These are phyloP conservation scores for Anorthoa munda DNA, from an alignment of 2,888 invertebrate species.

Conservation along the genomic window DNA sequence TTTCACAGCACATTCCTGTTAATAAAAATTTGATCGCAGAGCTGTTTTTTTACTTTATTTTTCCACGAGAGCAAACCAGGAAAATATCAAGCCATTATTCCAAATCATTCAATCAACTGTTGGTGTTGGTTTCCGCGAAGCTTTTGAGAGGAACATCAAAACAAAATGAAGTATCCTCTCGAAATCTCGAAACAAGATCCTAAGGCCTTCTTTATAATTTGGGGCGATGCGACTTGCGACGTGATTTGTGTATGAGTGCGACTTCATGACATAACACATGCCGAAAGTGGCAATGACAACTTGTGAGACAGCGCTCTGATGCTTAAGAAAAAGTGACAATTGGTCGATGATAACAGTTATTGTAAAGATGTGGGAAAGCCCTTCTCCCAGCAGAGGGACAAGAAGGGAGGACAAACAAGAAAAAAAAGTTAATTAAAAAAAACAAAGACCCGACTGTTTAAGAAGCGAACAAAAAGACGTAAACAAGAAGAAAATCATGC, in stretches of 20 bases:
- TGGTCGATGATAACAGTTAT: too few species aligned
- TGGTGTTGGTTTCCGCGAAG: background rate
- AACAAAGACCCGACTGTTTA: too few species aligned
- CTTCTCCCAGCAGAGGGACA: too few species aligned
- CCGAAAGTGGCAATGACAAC: too few species aligned
- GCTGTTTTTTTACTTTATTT: background rate
- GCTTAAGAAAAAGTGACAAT: too few species aligned
- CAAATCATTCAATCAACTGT: constrained; percentile 9
- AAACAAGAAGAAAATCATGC: too few species aligned
- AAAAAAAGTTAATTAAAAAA: too few species aligned
- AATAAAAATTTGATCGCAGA: too few species aligned
- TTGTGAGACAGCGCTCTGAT: too few species aligned
- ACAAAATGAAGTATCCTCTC: constrained; percentile 4
- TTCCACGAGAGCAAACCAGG: background rate
- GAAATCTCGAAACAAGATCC: constrained; percentile 33
- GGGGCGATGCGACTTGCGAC: background rate
- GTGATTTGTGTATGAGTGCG: background rate
- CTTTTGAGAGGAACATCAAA: constrained; percentile 34
- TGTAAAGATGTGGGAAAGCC: too few species aligned
- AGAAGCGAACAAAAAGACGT: too few species aligned
- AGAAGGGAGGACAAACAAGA: too few species aligned
- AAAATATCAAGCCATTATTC: background rate
- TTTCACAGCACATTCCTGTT: background rate
- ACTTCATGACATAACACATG: background rate
- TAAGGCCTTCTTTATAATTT: background rate